Evolutionary conservation across 1,140 invertebrate species (phyloP).

Genomic region (Scaptomyza pallida): DNA sequence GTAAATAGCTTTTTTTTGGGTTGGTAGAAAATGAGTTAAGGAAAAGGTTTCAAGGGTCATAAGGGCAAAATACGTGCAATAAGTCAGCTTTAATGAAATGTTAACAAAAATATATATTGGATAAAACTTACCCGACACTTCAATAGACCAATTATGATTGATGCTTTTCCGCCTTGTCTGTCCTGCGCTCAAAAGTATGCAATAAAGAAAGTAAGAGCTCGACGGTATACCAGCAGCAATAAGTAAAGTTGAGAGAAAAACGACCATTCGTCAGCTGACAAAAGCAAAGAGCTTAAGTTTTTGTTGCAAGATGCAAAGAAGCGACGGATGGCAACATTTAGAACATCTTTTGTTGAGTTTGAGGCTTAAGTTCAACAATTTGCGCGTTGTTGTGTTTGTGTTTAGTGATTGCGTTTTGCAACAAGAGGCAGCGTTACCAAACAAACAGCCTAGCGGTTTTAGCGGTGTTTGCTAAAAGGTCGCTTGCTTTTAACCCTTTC

Average conservation of each 20-base stretch:
- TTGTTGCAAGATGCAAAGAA: constrained; percentile 32
- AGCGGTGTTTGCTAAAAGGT: constrained; percentile 34
- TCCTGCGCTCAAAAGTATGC: constrained; percentile 32
- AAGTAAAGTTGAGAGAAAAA: constrained; percentile 39
- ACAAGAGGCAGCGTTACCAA: not conserved
- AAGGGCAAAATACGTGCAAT: too few species aligned
- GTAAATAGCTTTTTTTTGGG: too few species aligned
- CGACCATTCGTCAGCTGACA: constrained; percentile 57
- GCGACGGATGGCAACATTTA: constrained; percentile 12
- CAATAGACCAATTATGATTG: not conserved
- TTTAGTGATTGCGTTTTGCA: constrained; percentile 4
- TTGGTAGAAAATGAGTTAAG: too few species aligned
- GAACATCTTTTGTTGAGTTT: constrained; percentile 30
- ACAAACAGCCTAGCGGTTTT: constrained; percentile 11
- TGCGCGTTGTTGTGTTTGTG: constrained; percentile 25
- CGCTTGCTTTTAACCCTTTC: constrained; percentile 3
- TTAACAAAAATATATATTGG: not conserved
- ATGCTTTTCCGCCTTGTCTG: not conserved
- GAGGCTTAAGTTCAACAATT: constrained; percentile 29
- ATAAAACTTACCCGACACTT: too few species aligned
- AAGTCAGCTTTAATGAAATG: too few species aligned
- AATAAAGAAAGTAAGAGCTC: constrained; percentile 19
- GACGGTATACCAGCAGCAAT: constrained; percentile 42
- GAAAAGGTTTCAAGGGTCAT: too few species aligned
- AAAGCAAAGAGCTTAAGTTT: constrained; percentile 14